Evolutionary conservation across 2,888 invertebrate genomes (phyloP).

Genomic region (Diaprepes abbreviatus): DNA sequence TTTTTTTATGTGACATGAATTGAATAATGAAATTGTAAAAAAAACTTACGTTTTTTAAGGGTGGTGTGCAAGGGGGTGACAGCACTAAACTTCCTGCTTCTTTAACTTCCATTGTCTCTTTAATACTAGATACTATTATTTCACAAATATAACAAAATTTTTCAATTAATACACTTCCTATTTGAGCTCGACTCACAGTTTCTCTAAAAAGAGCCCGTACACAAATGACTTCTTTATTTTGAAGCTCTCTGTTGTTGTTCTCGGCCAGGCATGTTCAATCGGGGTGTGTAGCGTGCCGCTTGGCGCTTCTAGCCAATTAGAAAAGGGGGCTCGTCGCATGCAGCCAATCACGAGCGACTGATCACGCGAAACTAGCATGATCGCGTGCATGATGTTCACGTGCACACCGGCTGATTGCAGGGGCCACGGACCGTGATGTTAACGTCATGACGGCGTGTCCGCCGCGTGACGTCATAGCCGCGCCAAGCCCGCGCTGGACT

Average conservation of each 20-base stretch:
- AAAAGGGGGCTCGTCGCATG: constrained; percentile 79
- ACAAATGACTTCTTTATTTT: constrained; percentile 58
- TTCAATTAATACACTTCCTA: constrained; percentile 26
- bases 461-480: constrained; percentile 61
- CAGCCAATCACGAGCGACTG: constrained; percentile 73
- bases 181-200: constrained; percentile 11
- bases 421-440: constrained; percentile 75
- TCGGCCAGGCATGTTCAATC: constrained; percentile 54
- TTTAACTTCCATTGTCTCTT: constrained; percentile 52
- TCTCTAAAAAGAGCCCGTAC: constrained; percentile 29
- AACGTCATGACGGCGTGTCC: constrained; percentile 71
- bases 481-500: constrained; percentile 36
- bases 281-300: constrained; percentile 69
- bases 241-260: constrained; percentile 63
- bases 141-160: constrained; percentile 11
- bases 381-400: constrained; percentile 85
- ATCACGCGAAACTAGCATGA: constrained; percentile 86
- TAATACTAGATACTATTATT: constrained; percentile 15
- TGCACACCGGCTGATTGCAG: constrained; percentile 82
- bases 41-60: constrained; percentile 70
- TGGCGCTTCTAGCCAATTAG: constrained; percentile 71
- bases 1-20: no score
- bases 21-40: no score
- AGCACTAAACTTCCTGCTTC: constrained; percentile 63
- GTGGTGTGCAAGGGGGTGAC: constrained; percentile 82